phyloP scores from a whole-genome alignment of 2,113 vertebrate genomes.

The Mionectes macconnelli region DNA sequence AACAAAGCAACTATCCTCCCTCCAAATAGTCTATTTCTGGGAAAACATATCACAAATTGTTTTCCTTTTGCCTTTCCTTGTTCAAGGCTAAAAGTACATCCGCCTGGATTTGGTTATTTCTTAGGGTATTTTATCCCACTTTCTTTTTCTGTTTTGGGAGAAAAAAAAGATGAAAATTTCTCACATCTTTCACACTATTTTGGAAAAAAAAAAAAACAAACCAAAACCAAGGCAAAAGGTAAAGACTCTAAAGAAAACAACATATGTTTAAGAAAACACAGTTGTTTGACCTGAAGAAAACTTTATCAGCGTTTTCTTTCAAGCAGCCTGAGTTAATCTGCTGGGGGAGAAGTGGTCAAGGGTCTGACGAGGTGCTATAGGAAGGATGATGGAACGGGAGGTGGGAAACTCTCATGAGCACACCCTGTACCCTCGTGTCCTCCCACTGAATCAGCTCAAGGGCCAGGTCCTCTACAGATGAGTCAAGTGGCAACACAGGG shows the following conservation, averaged over 20 bases:
- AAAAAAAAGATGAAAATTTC: neutral
- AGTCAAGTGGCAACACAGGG: neutral
- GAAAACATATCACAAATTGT: neutral
- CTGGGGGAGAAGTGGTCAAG: neutral
- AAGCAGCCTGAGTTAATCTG: accelerated
- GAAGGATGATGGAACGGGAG: neutral
- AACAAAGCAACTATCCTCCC: neutral
- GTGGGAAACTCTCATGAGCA: neutral
- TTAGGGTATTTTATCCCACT: accelerated
- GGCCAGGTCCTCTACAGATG: neutral
- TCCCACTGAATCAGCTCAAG: neutral
- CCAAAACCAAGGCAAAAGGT: neutral
- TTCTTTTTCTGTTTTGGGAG: neutral
- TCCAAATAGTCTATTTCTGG: neutral
- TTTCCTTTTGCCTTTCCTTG: neutral
- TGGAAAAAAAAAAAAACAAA: neutral
- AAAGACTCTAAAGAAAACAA: neutral
- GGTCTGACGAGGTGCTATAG: neutral
- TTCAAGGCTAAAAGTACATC: neutral
- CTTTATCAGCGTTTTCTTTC: neutral
- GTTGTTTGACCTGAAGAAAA: neutral
- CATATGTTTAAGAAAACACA: neutral
- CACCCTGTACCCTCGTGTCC: neutral
- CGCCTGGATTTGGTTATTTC: neutral
- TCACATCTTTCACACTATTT: neutral